These are phyloP conservation scores for Ridgeia piscesae DNA, from an alignment of 1,140 invertebrate genomes.

Conservation along the genomic window DNA sequence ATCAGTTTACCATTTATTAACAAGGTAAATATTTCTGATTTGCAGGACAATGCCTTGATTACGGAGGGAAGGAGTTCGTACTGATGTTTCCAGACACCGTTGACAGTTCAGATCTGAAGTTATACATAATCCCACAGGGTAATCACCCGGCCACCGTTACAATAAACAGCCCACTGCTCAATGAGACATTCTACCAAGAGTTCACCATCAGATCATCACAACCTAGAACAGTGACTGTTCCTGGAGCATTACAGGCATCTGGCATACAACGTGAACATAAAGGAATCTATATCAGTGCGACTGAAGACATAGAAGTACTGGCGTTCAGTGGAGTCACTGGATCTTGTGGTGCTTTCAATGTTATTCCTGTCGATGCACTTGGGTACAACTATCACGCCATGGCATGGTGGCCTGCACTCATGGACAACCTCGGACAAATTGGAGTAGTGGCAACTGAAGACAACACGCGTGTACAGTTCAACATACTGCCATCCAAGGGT, in stretches of 20 bases:
- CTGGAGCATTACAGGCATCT: not conserved
- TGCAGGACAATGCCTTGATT: not conserved
- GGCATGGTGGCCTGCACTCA: constrained; percentile 26
- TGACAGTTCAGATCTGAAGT: not conserved
- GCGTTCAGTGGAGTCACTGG: not conserved
- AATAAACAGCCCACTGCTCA: not conserved
- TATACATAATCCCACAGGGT: not conserved
- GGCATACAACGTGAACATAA: not conserved
- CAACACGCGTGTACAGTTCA: not conserved
- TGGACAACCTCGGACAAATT: not conserved
- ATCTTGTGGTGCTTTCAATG: constrained; percentile 40
- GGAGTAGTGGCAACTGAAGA: constrained; percentile 24
- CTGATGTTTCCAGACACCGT: not conserved
- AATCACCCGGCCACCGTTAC: not conserved
- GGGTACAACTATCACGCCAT: constrained; percentile 43
- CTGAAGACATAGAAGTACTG: not conserved
- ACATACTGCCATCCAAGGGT: not conserved
- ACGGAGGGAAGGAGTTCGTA: not conserved
- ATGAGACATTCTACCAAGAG: not conserved
- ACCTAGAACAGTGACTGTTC: not conserved
- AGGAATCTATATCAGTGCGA: not conserved
- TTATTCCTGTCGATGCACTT: constrained; percentile 39
- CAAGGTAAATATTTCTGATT: not conserved
- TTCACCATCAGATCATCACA: not conserved
- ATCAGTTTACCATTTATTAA: not conserved